Percentiles rank a stretch among this genome's conserved stretches.
Conservation (phyloP, 1,140 invertebrate genomes). For the Schlechtendalia chinensis region DNA sequence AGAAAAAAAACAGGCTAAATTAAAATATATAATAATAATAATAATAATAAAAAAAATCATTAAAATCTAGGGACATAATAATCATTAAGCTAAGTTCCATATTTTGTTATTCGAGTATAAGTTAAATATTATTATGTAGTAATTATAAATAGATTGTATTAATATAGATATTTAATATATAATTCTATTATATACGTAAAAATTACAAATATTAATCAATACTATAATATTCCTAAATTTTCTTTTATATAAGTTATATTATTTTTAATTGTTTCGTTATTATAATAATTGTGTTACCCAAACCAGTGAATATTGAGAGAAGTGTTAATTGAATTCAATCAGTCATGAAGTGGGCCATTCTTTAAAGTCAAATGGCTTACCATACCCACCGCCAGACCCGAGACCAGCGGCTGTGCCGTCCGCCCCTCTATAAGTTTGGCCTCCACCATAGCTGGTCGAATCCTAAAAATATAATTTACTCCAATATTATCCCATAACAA, state of each 20-base stretch:
- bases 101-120: conserved; percentile 47
- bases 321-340: conserved; percentile 53
- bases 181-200: conserved; percentile 50
- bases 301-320: conserved; percentile 50
- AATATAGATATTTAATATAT: conserved; percentile 51
- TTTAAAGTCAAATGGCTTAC: conserved; percentile 64
- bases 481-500: conserved; percentile 38
- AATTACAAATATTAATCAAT: conserved; percentile 40
- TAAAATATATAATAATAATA: conserved; percentile 48
- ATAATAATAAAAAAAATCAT: conserved; percentile 46
- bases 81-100: conserved; percentile 38
- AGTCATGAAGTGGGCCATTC: conserved; percentile 65
- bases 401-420: conserved; percentile 59
- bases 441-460: conserved; percentile 56
- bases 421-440: conserved; percentile 56
- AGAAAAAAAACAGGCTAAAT: conserved; percentile 50
- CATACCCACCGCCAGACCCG: conserved; percentile 63
- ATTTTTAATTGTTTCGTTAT: conserved; percentile 53
- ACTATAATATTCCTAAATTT: conserved; percentile 50
- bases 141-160: conserved; percentile 50
- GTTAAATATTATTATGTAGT: conserved; percentile 50
- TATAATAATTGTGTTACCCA: conserved; percentile 53
- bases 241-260: conserved; percentile 49
- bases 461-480: conserved; percentile 54
- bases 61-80: conserved; percentile 49